Evolutionary conservation across 1,140 invertebrate genomes (phyloP).

Genomic region (Rhagoletis pomonella): DNA sequence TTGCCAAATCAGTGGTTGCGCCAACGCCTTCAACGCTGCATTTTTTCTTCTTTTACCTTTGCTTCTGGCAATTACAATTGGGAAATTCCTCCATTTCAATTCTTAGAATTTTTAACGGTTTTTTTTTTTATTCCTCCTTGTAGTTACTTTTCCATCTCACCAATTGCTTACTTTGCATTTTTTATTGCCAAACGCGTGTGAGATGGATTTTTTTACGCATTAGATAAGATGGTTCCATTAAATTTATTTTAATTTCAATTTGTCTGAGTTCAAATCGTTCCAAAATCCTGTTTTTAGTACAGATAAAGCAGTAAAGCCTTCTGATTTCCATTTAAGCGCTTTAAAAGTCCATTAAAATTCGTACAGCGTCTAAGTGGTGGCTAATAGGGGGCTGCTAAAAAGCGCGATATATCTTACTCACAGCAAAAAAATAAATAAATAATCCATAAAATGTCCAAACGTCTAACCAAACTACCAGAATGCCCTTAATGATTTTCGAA

Average conservation of each 20-base stretch:
- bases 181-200: constrained; percentile 47
- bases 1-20: background rate
- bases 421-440: too few relatives aligned
- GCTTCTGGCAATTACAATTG: background rate
- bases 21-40: background rate
- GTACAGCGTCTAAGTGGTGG: background rate
- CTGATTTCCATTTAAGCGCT: background rate
- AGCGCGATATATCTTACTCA: too few relatives aligned
- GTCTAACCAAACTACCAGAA: too few relatives aligned
- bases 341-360: background rate
- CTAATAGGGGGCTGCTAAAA: background rate
- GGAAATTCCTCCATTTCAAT: constrained; percentile 25
- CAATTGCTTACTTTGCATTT: constrained; percentile 22
- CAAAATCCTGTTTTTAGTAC: background rate
- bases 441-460: too few relatives aligned
- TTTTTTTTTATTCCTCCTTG: background rate
- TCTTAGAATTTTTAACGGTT: constrained; percentile 19
- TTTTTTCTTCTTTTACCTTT: too few relatives aligned
- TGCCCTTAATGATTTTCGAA: too few relatives aligned
- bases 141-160: background rate
- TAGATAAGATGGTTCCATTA: constrained; percentile 35
- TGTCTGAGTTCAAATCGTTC: background rate
- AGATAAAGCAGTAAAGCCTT: background rate
- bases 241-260: constrained; percentile 10
- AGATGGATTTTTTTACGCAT: constrained; percentile 35